Conservation (phyloP, 2,797 vertebrate genomes). For the Fundulus diaphanus region DNA sequence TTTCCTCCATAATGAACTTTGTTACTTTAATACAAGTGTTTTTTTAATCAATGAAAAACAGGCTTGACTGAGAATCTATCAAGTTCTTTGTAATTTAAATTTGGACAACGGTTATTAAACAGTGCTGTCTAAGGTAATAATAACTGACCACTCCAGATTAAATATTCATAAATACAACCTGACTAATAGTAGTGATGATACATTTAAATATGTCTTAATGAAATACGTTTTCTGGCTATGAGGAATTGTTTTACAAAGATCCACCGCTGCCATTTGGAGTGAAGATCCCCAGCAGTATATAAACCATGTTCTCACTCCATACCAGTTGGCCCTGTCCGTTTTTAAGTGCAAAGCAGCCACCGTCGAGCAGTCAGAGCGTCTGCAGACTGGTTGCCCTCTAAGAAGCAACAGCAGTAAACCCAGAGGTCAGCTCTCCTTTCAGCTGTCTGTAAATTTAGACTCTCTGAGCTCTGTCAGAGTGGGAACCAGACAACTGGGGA, state of each 20-base stretch:
- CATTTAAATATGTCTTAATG: not conserved
- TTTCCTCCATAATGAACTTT: too few relatives aligned
- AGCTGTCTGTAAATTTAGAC: slow-evolving; percentile 74
- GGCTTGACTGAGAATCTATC: too few relatives aligned
- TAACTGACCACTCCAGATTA: too few relatives aligned
- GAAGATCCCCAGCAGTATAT: not conserved
- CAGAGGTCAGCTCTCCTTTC: slow-evolving; percentile 64
- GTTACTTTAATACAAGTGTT: too few relatives aligned
- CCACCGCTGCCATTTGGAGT: not conserved
- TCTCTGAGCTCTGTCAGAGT: slow-evolving; percentile 28
- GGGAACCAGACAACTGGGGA: slow-evolving; percentile 28
- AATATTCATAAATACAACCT: too few relatives aligned
- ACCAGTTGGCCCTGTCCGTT: slow-evolving; percentile 15
- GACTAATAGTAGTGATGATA: too few relatives aligned
- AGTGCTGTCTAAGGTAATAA: too few relatives aligned
- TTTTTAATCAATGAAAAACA: too few relatives aligned
- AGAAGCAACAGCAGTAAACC: slow-evolving; percentile 52
- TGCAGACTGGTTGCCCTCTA: slow-evolving; percentile 25
- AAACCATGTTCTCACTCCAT: not conserved
- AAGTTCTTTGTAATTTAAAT: too few relatives aligned
- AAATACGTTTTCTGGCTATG: not conserved
- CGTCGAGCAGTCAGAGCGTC: slow-evolving; percentile 39
- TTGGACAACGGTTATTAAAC: too few relatives aligned
- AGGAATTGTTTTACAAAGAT: not conserved
- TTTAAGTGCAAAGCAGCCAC: slow-evolving; percentile 21